Evolutionary conservation across 2,113 vertebrate genomes (phyloP).

Genomic region (Crocuta crocuta): DNA sequence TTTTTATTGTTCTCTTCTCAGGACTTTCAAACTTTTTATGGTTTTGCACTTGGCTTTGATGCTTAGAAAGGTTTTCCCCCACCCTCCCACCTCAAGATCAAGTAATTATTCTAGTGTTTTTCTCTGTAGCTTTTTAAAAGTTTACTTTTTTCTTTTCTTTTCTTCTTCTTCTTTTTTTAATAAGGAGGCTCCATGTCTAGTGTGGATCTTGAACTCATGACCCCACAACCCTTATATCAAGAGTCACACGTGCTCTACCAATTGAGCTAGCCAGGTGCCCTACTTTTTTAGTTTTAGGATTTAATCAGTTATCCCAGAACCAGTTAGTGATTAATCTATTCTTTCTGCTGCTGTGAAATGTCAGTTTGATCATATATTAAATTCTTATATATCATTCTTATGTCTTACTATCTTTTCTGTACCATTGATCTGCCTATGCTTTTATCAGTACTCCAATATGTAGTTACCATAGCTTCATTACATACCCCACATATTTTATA

Average conservation of each 20-base stretch:
- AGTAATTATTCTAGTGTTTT: neutral
- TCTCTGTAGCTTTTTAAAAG: neutral
- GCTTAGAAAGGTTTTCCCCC: neutral
- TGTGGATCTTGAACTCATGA: no score
- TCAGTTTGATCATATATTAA: neutral
- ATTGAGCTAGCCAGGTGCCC: no score
- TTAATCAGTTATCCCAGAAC: neutral
- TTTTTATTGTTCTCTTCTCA: neutral
- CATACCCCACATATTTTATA: neutral
- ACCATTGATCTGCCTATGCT: neutral
- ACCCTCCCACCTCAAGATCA: neutral
- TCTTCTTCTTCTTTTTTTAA: no score
- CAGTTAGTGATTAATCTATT: neutral
- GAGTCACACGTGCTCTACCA: no score
- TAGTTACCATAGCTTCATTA: neutral
- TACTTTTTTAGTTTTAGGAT: neutral
- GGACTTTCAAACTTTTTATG: neutral
- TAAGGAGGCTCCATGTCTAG: no score
- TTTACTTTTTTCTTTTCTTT: neutral
- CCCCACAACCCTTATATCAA: no score
- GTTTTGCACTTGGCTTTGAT: neutral
- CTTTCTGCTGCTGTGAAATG: neutral
- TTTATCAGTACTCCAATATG: neutral
- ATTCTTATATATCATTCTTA: neutral
- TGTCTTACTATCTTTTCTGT: neutral